phyloP scores from a whole-genome alignment of 2,797 vertebrate genomes.

The Onychomys leucogaster region DNA sequence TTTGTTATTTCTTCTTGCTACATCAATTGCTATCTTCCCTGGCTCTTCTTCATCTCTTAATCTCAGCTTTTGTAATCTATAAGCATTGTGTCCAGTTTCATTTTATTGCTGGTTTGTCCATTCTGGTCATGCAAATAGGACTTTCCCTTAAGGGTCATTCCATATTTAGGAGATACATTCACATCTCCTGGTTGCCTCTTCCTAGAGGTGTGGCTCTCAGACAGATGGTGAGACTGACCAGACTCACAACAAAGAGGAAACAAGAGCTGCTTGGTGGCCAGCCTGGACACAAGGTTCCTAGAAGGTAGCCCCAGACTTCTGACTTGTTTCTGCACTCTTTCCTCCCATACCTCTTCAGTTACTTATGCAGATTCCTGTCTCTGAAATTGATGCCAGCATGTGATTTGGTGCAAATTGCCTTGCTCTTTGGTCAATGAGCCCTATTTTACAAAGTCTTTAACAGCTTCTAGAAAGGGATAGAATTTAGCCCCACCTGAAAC shows the following conservation, averaged over 20 bases:
- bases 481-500: not conserved
- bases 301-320: not conserved
- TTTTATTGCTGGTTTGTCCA: not conserved
- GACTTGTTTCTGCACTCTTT: not conserved
- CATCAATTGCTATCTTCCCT: not conserved
- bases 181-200: not conserved
- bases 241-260: not conserved
- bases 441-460: not conserved
- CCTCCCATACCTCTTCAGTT: not conserved
- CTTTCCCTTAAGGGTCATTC: not conserved
- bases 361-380: not conserved
- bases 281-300: not conserved
- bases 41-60: not conserved
- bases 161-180: not conserved
- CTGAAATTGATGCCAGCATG: not conserved
- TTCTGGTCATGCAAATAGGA: not conserved
- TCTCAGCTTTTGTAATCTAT: not conserved
- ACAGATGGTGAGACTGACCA: no score
- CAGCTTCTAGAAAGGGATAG: fast-evolving
- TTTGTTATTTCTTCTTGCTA: not conserved
- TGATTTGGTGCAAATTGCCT: not conserved
- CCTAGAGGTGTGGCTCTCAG: not conserved
- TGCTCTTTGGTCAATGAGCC: not conserved
- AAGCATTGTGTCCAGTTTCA: not conserved
- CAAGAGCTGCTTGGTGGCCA: fast-evolving